These are phyloP conservation scores for Panopea generosa DNA, from an alignment of 2,888 invertebrate genomes.

Conservation along the genomic window DNA sequence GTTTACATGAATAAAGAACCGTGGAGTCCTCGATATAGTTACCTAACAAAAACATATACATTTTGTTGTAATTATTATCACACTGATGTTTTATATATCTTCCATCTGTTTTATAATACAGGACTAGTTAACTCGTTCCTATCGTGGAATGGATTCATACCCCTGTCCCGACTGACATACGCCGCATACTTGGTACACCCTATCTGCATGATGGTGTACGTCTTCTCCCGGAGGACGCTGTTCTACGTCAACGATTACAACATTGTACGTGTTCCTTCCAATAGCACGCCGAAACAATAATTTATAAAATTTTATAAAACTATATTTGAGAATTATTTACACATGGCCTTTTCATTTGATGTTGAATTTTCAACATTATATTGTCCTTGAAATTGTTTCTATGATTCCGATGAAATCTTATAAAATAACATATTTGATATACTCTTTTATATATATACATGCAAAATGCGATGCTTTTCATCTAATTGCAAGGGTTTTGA, in stretches of 20 bases:
- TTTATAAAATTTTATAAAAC: neutral
- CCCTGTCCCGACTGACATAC: slow-evolving; percentile 96
- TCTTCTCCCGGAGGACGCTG: slow-evolving; percentile 66
- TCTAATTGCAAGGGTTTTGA: too few relatives aligned
- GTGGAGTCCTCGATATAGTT: too few relatives aligned
- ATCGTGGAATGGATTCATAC: slow-evolving; percentile 93
- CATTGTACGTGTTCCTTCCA: slow-evolving; percentile 67
- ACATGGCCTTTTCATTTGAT: neutral
- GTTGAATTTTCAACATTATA: neutral
- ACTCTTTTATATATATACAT: too few relatives aligned
- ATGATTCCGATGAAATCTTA: too few relatives aligned
- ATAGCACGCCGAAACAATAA: too few relatives aligned
- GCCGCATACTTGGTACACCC: slow-evolving; percentile 92
- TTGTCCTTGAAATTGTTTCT: neutral
- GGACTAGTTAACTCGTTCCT: slow-evolving; percentile 93
- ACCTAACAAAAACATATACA: too few relatives aligned
- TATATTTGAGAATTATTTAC: neutral
- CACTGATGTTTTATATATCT: too few relatives aligned
- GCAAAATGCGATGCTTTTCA: too few relatives aligned
- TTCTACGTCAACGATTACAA: slow-evolving; percentile 71
- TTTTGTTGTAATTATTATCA: too few relatives aligned
- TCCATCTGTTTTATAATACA: too few relatives aligned
- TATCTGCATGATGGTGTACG: slow-evolving; percentile 76
- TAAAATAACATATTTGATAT: too few relatives aligned
- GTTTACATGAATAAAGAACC: too few relatives aligned